phyloP scores from a whole-genome alignment of 2,797 vertebrate species.

The Naso thynnoides region DNA sequence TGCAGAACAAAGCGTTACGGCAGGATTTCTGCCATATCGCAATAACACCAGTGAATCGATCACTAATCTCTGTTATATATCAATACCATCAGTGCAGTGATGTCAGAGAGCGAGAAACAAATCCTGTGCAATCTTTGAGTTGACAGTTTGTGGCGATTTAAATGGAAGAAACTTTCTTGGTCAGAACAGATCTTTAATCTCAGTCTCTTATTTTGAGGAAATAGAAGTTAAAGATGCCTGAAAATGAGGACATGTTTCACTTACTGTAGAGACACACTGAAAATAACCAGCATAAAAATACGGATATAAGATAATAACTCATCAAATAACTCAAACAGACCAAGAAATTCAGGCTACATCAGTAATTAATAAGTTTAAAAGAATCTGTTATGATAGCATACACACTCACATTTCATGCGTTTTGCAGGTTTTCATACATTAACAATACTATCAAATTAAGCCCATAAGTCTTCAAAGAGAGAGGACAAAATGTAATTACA shows the following conservation, averaged over 20 bases:
- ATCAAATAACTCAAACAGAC: neutral
- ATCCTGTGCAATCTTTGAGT: neutral
- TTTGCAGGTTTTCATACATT: no score
- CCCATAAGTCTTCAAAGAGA: no score
- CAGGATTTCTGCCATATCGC: neutral
- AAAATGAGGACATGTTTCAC: no score
- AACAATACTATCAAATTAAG: neutral
- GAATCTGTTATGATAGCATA: no score
- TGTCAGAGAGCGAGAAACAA: neutral
- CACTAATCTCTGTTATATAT: neutral
- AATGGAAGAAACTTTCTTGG: neutral
- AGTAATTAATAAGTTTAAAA: no score
- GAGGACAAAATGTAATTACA: no score
- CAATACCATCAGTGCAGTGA: no score
- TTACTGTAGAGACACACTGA: no score
- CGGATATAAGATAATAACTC: neutral
- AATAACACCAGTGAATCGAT: neutral
- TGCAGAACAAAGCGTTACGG: neutral
- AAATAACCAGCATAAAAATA: neutral
- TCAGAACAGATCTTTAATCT: neutral
- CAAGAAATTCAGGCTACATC: no score
- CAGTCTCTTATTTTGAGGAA: neutral
- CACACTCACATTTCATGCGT: neutral
- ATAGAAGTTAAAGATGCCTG: neutral
- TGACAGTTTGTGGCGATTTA: neutral